Base-by-base conservation (phyloP, 2,113 vertebrate species). In the Neolamprologus ventralis region DNA sequence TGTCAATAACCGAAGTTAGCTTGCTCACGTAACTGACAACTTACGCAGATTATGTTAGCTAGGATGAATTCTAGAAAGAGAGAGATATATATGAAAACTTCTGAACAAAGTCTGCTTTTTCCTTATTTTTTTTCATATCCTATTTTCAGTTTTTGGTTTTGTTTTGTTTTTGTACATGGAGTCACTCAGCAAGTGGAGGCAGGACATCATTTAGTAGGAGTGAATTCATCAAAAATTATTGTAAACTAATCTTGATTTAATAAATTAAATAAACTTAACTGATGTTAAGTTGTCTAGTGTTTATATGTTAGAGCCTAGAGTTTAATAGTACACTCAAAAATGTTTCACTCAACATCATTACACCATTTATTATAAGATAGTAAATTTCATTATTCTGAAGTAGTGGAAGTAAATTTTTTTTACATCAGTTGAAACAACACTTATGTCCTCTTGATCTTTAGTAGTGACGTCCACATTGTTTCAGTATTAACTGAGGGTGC, bases 291-390 rank as follows among this genome's bases (percentile, higher is more conserved):
- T 60, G 57, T 60, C 28, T 60, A 2, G 31, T 60, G 28, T 60
- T 60, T 60, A 60, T 60, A 60, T 33, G 9, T 60, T 60, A 60
- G 57, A 60, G 16, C 16, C 57, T 60, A 65, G 63, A 5, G 19
- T 68, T 68, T 37, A 68, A 68, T 68, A 37, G 33, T 37, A 68
- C 33, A 21, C 7, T 68, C 19, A 37, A 68, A 65, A 37, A 37
- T 37, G 60, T 37, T 37, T 68, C 60, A 13, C 4, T 68, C 33
- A 68, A 68, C 60, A 68, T 68, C 33, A 68, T 68, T 68, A 21
- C 33, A 68, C 33, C 19, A 13, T 68, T 68, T 68, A 68, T 68
- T 37, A 68, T 68, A 65, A 21, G 7, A 65, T 65, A 60, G 16
- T 65, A 12, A 35, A 35, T 65, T 7, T 65, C 60, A 65, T 65